These are phyloP conservation scores for Hipposideros larvatus DNA, from an alignment of 2,797 vertebrate species.

Conservation along the genomic window DNA sequence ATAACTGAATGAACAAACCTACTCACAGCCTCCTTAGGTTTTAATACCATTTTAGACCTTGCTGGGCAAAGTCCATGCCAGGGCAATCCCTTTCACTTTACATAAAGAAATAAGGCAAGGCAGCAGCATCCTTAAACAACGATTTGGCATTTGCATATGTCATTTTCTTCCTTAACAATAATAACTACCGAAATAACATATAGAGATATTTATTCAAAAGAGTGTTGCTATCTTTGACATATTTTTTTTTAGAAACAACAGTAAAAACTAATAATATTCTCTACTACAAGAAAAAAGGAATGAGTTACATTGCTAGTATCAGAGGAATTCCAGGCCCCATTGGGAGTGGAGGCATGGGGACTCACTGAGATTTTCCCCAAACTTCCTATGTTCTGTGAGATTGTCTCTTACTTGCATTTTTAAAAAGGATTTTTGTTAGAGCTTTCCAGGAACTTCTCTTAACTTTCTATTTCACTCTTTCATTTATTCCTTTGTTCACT, in stretches of 20 bases:
- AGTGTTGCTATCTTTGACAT: neutral
- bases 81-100: neutral
- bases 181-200: neutral
- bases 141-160: neutral
- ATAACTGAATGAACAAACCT: neutral
- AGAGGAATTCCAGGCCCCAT: neutral
- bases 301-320: neutral
- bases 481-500: neutral
- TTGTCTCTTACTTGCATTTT: neutral
- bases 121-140: neutral
- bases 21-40: neutral
- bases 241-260: neutral
- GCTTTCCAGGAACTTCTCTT: neutral
- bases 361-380: neutral
- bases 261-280: neutral
- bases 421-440: slow-evolving; percentile 5
- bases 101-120: neutral
- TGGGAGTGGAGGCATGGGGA: neutral
- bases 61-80: neutral
- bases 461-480: neutral
- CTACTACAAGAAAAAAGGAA: neutral
- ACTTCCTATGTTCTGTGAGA: neutral
- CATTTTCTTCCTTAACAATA: neutral
- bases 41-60: neutral
- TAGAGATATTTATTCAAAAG: neutral